Base-by-base conservation (phyloP, 1,140 invertebrate species). In the Proctacanthus coquilletti region DNA sequence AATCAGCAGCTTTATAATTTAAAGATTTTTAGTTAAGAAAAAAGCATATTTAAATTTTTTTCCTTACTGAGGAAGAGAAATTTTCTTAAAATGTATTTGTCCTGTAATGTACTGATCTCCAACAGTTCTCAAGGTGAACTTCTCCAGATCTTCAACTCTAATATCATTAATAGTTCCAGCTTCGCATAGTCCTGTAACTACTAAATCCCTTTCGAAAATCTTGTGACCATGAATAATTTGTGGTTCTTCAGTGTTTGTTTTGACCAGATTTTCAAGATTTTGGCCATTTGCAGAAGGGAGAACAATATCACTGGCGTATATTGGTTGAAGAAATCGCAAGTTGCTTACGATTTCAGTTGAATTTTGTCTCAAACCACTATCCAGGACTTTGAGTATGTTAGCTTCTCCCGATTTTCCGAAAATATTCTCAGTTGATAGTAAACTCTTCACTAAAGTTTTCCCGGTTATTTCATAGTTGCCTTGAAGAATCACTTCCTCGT, bases 381-480 rank as follows among this genome's bases (percentile, higher is more conserved):
- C 15, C 1, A 58, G 34, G 0, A 38, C 21, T 9, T 39, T 25
- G 18, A 35, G 11, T 21, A 45, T 31, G 20, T 49, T 51, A 18
- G 42, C 49, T 8, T 25, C 36, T 9, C 34, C 41, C 20, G 39
- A 5, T 11, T 19, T 25, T 5, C 50, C 47, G 4, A 43, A 20
- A 11, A 65, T 40, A 46, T 68, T 59, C 9, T 40, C 15, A 9
- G 45, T 39, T 36, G 47, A 43, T 3, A 67, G 9, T 13, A 45
- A 17, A 15, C 53, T 40, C 14, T 51, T 50, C 20, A 66, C 52
- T 10, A 45, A 46, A 4, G 61, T 57, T 37, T 59, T 45, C 17
- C 63, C 62, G 14, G 47, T 46, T 5, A 68, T 61, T 2, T 42
- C 48, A 41, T 52, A 60, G 44, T 66, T 53, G 1, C 58, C 63